Evolutionary conservation across 2,113 vertebrate species (phyloP).

Genomic region (Cygnus atratus): DNA sequence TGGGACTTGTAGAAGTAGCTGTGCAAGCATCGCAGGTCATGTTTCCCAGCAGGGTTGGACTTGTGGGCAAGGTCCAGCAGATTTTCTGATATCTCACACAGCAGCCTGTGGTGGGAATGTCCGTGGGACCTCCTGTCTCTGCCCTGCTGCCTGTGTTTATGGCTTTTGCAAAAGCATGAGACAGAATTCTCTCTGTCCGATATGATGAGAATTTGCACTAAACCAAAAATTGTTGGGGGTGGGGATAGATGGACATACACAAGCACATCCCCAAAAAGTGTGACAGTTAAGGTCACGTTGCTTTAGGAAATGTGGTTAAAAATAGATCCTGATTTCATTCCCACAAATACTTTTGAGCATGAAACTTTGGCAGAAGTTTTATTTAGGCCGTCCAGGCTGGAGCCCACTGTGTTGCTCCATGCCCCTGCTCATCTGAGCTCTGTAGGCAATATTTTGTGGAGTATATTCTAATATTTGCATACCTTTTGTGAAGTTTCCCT

Average conservation of each 20-base stretch:
- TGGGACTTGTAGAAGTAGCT: background rate
- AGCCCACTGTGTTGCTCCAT: background rate
- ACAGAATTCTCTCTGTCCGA: background rate
- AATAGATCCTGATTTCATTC: background rate
- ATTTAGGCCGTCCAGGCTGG: background rate
- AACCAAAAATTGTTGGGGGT: background rate
- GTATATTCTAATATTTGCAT: background rate
- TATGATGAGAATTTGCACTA: background rate
- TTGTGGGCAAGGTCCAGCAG: rapidly evolving
- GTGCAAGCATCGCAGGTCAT: background rate
- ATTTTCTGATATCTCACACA: background rate
- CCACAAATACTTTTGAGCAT: background rate
- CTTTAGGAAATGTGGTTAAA: background rate
- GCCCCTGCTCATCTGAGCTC: background rate
- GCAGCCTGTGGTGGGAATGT: background rate
- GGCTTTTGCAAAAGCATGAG: background rate
- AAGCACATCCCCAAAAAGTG: background rate
- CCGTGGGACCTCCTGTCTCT: background rate
- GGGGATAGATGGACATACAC: background rate
- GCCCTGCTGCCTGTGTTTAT: background rate
- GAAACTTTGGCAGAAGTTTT: background rate
- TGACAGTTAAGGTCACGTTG: background rate
- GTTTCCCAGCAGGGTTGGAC: background rate
- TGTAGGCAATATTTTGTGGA: background rate
- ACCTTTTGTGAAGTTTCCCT: constrained; percentile 84